phyloP scores from a whole-genome alignment of 2,888 invertebrate genomes.

The Eremobia ochroleuca region DNA sequence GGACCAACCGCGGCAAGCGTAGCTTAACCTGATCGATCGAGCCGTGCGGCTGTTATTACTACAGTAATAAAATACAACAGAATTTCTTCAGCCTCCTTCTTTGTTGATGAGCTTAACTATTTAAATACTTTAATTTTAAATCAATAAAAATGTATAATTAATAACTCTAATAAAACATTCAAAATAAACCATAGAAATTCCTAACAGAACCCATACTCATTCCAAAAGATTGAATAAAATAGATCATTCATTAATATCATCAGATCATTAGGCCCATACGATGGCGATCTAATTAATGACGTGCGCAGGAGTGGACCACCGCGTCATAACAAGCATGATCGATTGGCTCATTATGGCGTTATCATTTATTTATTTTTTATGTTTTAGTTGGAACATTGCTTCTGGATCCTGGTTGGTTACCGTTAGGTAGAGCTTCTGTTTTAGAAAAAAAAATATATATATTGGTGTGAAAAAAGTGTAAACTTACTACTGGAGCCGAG shows the following conservation, averaged over 20 bases:
- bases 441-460: neutral
- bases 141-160: conserved; percentile 1
- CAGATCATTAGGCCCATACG: conserved; percentile 75
- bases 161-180: conserved; percentile 16
- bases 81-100: neutral
- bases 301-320: conserved; percentile 74
- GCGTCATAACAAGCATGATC: conserved; percentile 76
- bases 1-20: neutral
- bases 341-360: conserved; percentile 72
- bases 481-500: neutral
- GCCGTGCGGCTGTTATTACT: neutral
- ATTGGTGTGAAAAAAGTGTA: no score
- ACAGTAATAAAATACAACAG: conserved; percentile 3
- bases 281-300: conserved; percentile 80
- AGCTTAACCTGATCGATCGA: neutral
- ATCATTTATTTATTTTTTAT: conserved; percentile 65
- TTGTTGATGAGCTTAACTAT: neutral
- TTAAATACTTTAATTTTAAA: neutral
- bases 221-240: conserved; percentile 47
- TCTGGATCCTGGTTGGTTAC: conserved; percentile 57
- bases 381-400: conserved; percentile 52
- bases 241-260: conserved; percentile 65
- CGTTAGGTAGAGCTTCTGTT: conserved; percentile 61
- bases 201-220: conserved; percentile 18
- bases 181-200: conserved; percentile 22